Base-by-base conservation (phyloP, 2,113 vertebrate genomes). In the Emydocephalus ijimae region DNA sequence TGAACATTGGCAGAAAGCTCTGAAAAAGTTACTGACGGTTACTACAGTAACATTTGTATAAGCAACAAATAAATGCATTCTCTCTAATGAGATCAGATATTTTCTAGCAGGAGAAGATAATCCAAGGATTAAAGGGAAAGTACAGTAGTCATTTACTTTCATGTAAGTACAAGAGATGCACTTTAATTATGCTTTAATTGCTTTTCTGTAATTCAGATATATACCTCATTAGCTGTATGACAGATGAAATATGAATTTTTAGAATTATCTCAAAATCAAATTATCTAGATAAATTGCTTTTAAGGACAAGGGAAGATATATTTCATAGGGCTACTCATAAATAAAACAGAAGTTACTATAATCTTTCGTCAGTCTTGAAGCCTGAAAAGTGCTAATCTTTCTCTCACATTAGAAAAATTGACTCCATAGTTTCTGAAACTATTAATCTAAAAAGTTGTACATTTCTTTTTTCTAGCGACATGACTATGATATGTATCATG, bases 131-230 rank as follows among this genome's bases (percentile, higher is more conserved):
- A 10, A 26, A 29, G 11, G 20, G 48, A 48, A 48, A 88, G 64
- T n/a, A 34, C 64, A 69, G 11, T 56, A 81, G 50, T n/a, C n/a
- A 59, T 26, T 54, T 92, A 57, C 23, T 48, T 34, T 56, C 50
- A 10, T 85, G 48, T 12, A 1, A 15, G 26, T 89, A 26, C 3
- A 85, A 90, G 85, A 64, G 61, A 29, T 89, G n/a, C 48, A 52
- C 54, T 87, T 52, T 54, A 88, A 92, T 64, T n/a, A 56, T 52
- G 55, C 20, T 88, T 61, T 88, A 88, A 88, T 89, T 69, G 48
- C 92, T 34, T 90, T 92, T 86, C 90, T 56, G 87, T 55, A 89
- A 86, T 50, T 69, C 87, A 87, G 43, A 56, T 55, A 57, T 34
- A 34, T 87, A 81, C 57, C 48, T 85, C 88, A 48, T 89, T 93